These are phyloP conservation scores for Gopherus flavomarginatus DNA, from an alignment of 2,113 vertebrate genomes.

Conservation along the genomic window DNA sequence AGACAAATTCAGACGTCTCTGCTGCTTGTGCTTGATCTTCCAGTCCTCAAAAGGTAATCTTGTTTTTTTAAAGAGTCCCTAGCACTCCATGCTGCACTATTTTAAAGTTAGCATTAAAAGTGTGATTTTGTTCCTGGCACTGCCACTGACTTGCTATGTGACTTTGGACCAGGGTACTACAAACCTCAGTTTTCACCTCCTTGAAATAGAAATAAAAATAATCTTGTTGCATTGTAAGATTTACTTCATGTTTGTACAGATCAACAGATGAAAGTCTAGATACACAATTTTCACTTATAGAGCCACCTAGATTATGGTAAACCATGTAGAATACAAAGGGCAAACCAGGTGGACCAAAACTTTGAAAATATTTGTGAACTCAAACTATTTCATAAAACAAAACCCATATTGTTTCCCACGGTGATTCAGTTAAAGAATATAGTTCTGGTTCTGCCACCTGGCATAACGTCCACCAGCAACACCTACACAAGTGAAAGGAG, in stretches of 20 bases:
- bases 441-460: not conserved
- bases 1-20: not conserved
- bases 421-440: not conserved
- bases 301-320: not conserved
- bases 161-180: not conserved
- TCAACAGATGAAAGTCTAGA: not conserved
- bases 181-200: not conserved
- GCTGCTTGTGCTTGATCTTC: not conserved
- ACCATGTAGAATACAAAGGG: not conserved
- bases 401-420: not conserved
- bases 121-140: not conserved
- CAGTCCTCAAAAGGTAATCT: too few species aligned
- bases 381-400: not conserved
- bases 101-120: too few species aligned
- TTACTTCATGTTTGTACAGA: not conserved
- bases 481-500: not conserved
- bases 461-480: not conserved
- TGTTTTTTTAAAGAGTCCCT: too few species aligned
- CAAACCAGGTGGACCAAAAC: not conserved
- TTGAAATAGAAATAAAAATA: not conserved
- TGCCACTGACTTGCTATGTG: conserved; percentile 7
- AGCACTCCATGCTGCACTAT: too few species aligned
- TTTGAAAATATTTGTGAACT: not conserved
- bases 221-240: not conserved
- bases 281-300: not conserved